A percentile compares a stretch with the other conserved stretches of the same genome.
phyloP scores from a whole-genome alignment of 2,797 vertebrate genomes.

The Falco berigora region DNA sequence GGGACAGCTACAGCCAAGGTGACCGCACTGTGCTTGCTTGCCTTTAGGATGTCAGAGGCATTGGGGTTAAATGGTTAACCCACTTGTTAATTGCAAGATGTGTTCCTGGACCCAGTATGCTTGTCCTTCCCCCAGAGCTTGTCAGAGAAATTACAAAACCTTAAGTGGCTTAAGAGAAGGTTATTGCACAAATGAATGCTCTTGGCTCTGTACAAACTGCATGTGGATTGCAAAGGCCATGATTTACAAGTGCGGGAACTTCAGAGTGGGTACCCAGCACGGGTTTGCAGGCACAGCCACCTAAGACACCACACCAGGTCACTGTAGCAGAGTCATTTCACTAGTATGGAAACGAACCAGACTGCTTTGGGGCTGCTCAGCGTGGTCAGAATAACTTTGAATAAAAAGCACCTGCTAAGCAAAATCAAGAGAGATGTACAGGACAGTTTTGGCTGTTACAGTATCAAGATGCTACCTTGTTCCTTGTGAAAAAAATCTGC shows the following conservation, averaged over 20 bases:
- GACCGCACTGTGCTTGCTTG: not conserved
- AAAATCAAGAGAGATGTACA: not conserved
- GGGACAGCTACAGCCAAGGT: not conserved
- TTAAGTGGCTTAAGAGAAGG: not conserved
- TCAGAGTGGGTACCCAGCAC: not conserved
- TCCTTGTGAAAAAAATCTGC: not conserved
- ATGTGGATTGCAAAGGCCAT: not conserved
- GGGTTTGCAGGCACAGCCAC: not conserved
- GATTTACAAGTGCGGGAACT: not conserved
- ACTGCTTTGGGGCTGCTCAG: not conserved
- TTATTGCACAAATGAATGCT: not conserved
- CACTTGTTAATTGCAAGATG: not conserved
- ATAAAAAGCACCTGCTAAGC: not conserved
- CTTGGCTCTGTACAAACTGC: not conserved
- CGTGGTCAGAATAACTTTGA: rapidly evolving
- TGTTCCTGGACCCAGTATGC: not conserved
- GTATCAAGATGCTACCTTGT: not conserved
- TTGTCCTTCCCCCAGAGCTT: not conserved
- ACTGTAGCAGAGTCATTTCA: not conserved
- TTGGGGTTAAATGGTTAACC: not conserved
- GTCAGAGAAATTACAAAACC: not conserved
- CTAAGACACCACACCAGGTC: not conserved
- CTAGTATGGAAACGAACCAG: not conserved
- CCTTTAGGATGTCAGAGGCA: not conserved
- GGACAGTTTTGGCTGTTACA: not conserved